A percentile compares a stretch with the other conserved stretches of the same genome.
These are phyloP conservation scores for Aphelinus atriplicis DNA, from an alignment of 1,140 invertebrate genomes.

Conservation along the genomic window DNA sequence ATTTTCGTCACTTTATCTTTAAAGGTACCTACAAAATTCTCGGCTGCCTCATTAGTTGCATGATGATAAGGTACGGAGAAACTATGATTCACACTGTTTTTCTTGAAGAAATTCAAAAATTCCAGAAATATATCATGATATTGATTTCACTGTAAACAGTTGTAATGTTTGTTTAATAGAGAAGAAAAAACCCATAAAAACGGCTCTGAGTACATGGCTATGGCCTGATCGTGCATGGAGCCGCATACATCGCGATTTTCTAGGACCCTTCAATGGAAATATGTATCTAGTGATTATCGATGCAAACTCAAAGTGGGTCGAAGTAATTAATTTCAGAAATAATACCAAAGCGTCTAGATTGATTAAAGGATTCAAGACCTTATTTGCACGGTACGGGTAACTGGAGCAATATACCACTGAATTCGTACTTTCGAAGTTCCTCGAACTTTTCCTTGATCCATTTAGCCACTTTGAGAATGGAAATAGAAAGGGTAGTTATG, in stretches of 20 bases:
- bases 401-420: conserved; percentile 58
- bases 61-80: too few species aligned
- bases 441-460: conserved; percentile 68
- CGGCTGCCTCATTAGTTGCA: too few species aligned
- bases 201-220: conserved; percentile 51
- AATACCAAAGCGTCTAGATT: conserved; percentile 28
- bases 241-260: conserved; percentile 34
- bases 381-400: conserved; percentile 45
- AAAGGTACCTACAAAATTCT: too few species aligned
- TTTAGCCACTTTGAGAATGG: conserved; percentile 61
- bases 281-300: conserved; percentile 35
- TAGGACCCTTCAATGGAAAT: conserved; percentile 25
- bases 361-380: conserved; percentile 33
- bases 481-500: conserved; percentile 52
- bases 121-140: too few species aligned
- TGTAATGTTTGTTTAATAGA: background rate
- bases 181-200: conserved; percentile 44
- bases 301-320: conserved; percentile 22
- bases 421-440: conserved; percentile 65
- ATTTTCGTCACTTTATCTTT: too few species aligned
- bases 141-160: too few species aligned
- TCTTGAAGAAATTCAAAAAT: too few species aligned
- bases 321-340: background rate
- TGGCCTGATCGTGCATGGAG: conserved; percentile 52
- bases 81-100: too few species aligned